Percentiles rank a stretch among this genome's conserved stretches.
These are phyloP conservation scores for Gallinago jamesoni DNA, from an alignment of 2,113 vertebrate species.

Conservation along the genomic window DNA sequence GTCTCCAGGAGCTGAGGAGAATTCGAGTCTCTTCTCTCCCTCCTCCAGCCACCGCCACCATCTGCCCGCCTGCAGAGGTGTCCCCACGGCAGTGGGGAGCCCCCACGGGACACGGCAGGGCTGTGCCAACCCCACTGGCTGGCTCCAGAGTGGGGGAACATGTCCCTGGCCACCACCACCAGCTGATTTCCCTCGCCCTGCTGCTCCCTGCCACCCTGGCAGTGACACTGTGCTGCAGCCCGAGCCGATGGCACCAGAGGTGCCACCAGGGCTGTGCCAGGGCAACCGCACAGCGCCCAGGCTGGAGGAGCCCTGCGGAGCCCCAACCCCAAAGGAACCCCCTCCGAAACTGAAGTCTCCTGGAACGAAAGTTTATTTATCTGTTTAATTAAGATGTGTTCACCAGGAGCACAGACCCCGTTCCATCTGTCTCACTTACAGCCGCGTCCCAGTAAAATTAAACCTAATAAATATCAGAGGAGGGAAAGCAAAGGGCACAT, in stretches of 20 bases:
- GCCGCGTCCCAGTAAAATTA: slow-evolving; percentile 75
- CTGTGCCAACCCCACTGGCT: rapidly evolving
- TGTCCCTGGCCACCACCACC: background rate
- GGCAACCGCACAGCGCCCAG: background rate
- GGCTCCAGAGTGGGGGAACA: background rate
- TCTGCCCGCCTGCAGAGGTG: background rate
- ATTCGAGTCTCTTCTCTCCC: background rate
- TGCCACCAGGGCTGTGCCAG: background rate
- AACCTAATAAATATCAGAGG: slow-evolving; percentile 77
- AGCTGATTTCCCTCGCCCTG: background rate
- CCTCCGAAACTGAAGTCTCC: slow-evolving; percentile 48
- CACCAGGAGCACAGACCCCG: slow-evolving; percentile 67
- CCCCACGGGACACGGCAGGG: rapidly evolving
- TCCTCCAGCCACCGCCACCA: background rate
- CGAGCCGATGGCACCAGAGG: rapidly evolving
- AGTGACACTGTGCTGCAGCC: rapidly evolving
- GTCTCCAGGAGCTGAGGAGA: background rate
- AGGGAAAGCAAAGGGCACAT: slow-evolving; percentile 75
- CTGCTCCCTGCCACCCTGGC: background rate
- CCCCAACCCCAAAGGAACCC: background rate
- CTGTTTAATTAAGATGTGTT: slow-evolving; percentile 80
- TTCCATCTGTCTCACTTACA: slow-evolving; percentile 79
- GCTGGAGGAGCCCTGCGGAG: rapidly evolving
- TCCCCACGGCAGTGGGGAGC: background rate
- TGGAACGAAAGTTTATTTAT: slow-evolving; percentile 79